Conservation (phyloP, 1,140 invertebrate species). For the Scaptomyza graminum region DNA sequence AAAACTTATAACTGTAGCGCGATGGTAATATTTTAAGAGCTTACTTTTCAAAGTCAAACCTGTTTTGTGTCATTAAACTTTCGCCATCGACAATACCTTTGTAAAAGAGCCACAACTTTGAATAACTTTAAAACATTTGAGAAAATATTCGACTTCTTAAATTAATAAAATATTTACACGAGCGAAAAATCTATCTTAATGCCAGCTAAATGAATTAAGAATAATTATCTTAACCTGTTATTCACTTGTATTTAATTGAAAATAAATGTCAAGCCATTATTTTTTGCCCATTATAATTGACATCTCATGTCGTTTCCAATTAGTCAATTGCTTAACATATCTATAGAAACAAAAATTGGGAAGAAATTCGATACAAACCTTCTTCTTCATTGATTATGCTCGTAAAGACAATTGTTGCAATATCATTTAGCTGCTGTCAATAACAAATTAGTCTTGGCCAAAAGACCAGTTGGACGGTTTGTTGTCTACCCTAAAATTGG, state of each 20-base stretch:
- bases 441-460: conserved; percentile 10
- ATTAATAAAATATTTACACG: background rate
- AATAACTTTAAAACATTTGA: too few relatives aligned
- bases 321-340: conserved; percentile 32
- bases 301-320: conserved; percentile 17
- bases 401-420: conserved; percentile 24
- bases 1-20: too few relatives aligned
- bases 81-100: too few relatives aligned
- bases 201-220: too few relatives aligned
- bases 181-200: too few relatives aligned
- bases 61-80: background rate
- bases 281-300: background rate
- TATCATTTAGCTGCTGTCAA: conserved; percentile 36
- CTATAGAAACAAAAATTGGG: conserved; percentile 26
- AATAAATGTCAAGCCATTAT: too few relatives aligned
- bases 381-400: background rate
- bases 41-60: background rate
- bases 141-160: background rate
- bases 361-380: background rate
- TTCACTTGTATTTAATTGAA: too few relatives aligned
- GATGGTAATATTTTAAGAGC: background rate
- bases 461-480: background rate
- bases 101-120: too few relatives aligned
- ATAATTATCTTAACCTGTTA: too few relatives aligned
- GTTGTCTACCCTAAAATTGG: background rate